These are phyloP conservation scores for Graptemys geographica DNA, from an alignment of 2,797 vertebrate species.

Conservation along the genomic window DNA sequence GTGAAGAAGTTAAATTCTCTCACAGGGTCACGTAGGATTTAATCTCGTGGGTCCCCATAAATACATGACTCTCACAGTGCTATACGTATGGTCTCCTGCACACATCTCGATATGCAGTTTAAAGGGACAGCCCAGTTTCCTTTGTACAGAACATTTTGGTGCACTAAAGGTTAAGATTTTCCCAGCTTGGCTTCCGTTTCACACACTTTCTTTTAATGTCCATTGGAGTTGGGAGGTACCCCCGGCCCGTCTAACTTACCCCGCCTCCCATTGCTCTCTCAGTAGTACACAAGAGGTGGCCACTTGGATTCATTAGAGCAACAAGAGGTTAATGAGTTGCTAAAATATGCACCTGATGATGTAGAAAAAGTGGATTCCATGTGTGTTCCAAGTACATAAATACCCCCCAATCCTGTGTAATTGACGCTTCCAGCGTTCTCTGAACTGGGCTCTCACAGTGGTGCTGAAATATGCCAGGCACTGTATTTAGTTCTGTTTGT, in stretches of 20 bases:
- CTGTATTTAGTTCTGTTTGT: conserved; percentile 59
- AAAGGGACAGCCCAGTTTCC: not conserved
- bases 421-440: not conserved
- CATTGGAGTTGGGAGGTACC: conserved; percentile 12
- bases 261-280: not conserved
- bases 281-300: not conserved
- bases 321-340: conserved; percentile 55
- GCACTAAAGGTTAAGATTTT: not conserved
- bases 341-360: conserved; percentile 65
- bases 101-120: rapidly evolving
- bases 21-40: not conserved
- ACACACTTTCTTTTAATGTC: conserved; percentile 9
- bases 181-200: conserved; percentile 1
- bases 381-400: not conserved
- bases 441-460: not conserved
- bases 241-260: not conserved
- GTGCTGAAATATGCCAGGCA: conserved; percentile 9
- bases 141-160: not conserved
- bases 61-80: not conserved
- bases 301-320: not conserved
- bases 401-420: conserved; percentile 9
- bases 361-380: conserved; percentile 2
- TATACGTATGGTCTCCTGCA: rapidly evolving
- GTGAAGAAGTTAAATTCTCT: not conserved
- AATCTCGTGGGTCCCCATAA: not conserved